Base-by-base conservation (phyloP, 2,797 vertebrate genomes). In the Microctenopoma lineatum region DNA sequence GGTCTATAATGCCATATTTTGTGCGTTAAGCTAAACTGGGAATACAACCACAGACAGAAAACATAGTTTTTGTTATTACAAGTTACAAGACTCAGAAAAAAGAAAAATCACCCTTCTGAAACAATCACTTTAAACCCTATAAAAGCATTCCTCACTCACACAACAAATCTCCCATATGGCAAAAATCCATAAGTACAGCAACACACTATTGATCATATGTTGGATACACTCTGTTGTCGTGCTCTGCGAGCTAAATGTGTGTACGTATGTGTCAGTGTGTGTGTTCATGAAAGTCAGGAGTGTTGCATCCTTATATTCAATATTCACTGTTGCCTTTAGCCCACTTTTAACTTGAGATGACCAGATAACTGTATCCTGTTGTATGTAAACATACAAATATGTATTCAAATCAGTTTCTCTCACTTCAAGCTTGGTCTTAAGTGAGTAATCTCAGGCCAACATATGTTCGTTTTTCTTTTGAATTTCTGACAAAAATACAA, bases 111-210 rank as follows among this genome's bases (percentile, higher is more conserved):
- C 38, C 65, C 29, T n/a, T 42, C 60, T 81, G 66, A 58, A 77
- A 85, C 76, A 84, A 83, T 87, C 77, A 66, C 76, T 89, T 80
- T 39, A 81, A 66, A 80, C 75, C 67, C 79, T 79, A 55, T 83
- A 79, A 85, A 84, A 81, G 68, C 77, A 74, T 52, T 80, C 73
- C 80, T 88, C 73, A 79, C 85, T 81, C 76, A 71, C 74, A 84
- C 83, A 86, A 87, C 85, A 90, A 87, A 87, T 88, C 85, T 89
- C 75, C 83, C 86, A 84, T 79, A 79, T 29, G 63, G 72, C 72
- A 80, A 90, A 90, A 92, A 91, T 92, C 91, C 89, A 91, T 92
- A 92, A 54, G 59, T 36, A 59, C 68, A 83, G 81, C 77, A 80
- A 89, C 75, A 79, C 75, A 63, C 75, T 89, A 89, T 87, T 88